Base-by-base conservation (phyloP, 2,797 vertebrate genomes). In the Catharus ustulatus region DNA sequence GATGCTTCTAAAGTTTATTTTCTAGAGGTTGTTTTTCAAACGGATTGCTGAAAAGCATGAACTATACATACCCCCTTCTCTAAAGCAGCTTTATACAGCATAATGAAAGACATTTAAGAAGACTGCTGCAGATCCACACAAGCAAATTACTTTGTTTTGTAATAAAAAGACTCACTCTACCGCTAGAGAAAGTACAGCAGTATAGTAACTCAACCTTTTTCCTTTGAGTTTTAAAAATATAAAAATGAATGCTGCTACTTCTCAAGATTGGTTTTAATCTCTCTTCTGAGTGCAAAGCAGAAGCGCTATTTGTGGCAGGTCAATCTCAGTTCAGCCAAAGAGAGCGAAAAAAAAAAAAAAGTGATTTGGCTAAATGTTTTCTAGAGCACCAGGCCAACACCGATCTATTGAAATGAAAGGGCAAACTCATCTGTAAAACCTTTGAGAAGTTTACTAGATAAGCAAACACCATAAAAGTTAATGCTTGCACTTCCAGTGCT, bases 401-500 rank as follows among this genome's bases (percentile, higher is more conserved):
- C 9, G 78, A 73, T 8, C 43, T 78, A 72, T 5, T 59, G 55
- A 90, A 78, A 1, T 69, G n/a, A 81, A 91, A 69, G 66, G 51
- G 40, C 69, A 93, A 79, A 24, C 36, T 78, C 48, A 59, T 69
- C 20, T 66, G 29, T 46, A 59, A 69, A 89, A 58, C 29, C 72
- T 69, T 61, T 54, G 38, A 88, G 26, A 57, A 89, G 40, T n/a
- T 49, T 42, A 32, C 36, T 59, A 74, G 43, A 64, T 62, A 74
- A 80, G 72, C 30, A 79, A 87, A 79, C 46, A 58, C 23, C 40
- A 67, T 79, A 77, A 84, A 92, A 84, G 72, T 80, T 85, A 90
- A 67, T 51, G 34, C 38, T 52, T 43, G 34, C 40, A 52, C 54
- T 81, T 58, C 11, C 48, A 36, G 5, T 10, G n/a, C 55, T 87